These are phyloP conservation scores for Eupithecia abbreviata DNA, from an alignment of 2,888 invertebrate species.

Conservation along the genomic window DNA sequence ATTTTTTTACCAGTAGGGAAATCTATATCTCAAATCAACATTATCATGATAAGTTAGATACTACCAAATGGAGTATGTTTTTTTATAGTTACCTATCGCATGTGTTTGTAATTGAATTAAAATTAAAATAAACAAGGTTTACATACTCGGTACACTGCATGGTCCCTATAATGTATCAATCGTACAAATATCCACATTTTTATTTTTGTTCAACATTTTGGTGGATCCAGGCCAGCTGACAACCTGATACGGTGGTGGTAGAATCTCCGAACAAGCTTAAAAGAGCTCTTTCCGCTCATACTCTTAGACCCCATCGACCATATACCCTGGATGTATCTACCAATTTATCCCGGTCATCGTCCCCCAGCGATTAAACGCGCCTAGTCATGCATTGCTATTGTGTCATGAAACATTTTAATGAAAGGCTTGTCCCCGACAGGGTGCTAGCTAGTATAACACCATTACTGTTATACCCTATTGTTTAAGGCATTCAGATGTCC, in stretches of 20 bases:
- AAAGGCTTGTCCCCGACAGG: conserved; percentile 12
- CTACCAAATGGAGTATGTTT: not conserved
- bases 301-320: not conserved
- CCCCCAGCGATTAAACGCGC: conserved; percentile 27
- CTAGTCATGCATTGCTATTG: conserved; percentile 30
- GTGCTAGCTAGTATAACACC: conserved; percentile 7
- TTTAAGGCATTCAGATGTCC: conserved; percentile 8
- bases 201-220: not conserved
- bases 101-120: not conserved
- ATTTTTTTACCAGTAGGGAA: not conserved
- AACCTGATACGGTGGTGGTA: not conserved
- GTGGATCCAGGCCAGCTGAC: not conserved
- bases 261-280: not conserved
- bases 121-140: too few species aligned
- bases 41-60: too few species aligned
- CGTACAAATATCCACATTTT: too few species aligned
- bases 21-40: not conserved
- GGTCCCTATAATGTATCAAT: too few species aligned
- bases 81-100: not conserved
- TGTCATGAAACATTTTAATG: conserved; percentile 27
- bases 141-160: too few species aligned
- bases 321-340: not conserved
- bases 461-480: conserved; percentile 7
- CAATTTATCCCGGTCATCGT: conserved; percentile 21
- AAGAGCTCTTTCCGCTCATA: too few species aligned